Evolutionary conservation across 2,797 vertebrate species (phyloP).

Genomic region (Rhynchotus rufescens): DNA sequence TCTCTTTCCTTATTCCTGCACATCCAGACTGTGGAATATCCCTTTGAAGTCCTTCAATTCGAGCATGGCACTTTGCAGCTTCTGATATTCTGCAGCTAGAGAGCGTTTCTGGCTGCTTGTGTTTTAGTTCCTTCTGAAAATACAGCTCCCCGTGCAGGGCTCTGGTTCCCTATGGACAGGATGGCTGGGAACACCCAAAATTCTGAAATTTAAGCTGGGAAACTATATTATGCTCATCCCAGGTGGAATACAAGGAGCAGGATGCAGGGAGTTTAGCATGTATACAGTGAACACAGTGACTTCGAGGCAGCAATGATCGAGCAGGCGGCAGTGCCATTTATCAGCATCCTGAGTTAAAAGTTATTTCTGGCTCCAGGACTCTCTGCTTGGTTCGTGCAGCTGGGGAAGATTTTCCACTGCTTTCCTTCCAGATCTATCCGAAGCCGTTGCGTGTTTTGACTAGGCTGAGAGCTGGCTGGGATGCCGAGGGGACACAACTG

Average conservation of each 20-base stretch:
- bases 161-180: not conserved
- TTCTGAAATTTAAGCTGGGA: not conserved
- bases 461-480: not conserved
- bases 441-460: constrained; percentile 53
- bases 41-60: not conserved
- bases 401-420: constrained; percentile 1
- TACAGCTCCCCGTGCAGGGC: too few species aligned
- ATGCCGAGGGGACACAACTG: constrained; percentile 7
- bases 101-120: too few species aligned
- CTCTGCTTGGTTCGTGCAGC: constrained; percentile 24
- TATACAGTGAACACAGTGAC: constrained; percentile 16
- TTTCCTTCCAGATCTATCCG: not conserved
- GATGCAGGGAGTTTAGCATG: not conserved
- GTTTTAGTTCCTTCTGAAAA: too few species aligned
- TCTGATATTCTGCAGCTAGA: too few species aligned
- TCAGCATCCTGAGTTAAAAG: constrained; percentile 32
- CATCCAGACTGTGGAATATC: not conserved
- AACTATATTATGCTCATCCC: not conserved
- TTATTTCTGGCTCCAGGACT: constrained; percentile 62
- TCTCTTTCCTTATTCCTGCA: not conserved
- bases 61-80: not conserved
- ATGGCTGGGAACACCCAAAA: not conserved
- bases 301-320: not conserved
- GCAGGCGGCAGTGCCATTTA: constrained; percentile 1
- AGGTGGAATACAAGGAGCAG: not conserved